Evolutionary conservation across 2,888 invertebrate genomes (phyloP), one percentile per base, ranked within the genome.

Genomic region (Noctua janthina): DNA sequence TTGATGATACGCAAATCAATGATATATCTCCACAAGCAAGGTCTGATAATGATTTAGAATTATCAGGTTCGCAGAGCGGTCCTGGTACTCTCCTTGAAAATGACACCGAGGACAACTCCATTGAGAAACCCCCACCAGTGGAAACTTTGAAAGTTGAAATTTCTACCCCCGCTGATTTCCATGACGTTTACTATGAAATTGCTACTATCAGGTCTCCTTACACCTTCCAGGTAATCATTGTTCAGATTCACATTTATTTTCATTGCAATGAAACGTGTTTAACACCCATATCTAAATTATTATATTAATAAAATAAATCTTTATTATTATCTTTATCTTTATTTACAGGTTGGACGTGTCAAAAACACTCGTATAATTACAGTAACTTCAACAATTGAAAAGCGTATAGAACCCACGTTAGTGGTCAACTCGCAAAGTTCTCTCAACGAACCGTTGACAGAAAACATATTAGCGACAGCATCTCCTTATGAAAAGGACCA

Each of bases 181-280:
- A 98, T 93, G 98, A 99, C 94, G 97, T 98, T 87, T 99, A 99
- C 92, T 99, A 98, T 92, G 98, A 99, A 97, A 98, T 99, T 90
- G 99, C 99, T 64, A 99, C 99, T 4, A 98, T 99, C 88, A 98
- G 98, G 94, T 98, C 99, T 83, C 99, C 99, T 7, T 99, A 99
- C 92, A 98, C 98, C 79, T 99, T 99, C 95, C 99, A 99, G 98
- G 99, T 98, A 97, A 92, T 74, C 4, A 78, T 71, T 49, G 49
- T 71, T 88, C 43, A 54, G 23, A 46, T 70, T 59, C 23, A 54
- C 15, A 68, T 62, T 62, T 3, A 13, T 74, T 76, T 74, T 49
- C 1, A 46, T 49, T 71, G 2, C 0, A 64, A 51, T 35, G 20
- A 54, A 74, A 84, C 35, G 46, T 64, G 3, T 70, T 54, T 87